phyloP scores from a whole-genome alignment of 2,888 invertebrate species.

The Diabrotica balteata region DNA sequence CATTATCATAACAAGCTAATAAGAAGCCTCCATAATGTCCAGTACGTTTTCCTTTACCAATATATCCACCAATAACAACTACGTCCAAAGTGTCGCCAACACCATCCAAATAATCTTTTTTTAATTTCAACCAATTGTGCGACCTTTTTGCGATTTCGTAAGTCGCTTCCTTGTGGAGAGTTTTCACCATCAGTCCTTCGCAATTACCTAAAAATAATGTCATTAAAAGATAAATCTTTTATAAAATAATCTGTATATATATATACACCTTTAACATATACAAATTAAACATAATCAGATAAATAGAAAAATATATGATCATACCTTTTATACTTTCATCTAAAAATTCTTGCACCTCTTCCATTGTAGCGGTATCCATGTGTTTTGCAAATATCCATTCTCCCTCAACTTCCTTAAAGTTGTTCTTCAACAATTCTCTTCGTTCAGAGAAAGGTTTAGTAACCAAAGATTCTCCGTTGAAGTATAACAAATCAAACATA shows the following conservation, averaged over 20 bases:
- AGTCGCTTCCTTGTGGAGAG: constrained; percentile 84
- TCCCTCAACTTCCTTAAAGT: constrained; percentile 77
- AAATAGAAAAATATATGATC: no score
- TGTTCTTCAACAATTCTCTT: constrained; percentile 72
- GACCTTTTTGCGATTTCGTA: constrained; percentile 98
- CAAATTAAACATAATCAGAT: no score
- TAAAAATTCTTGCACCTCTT: constrained; percentile 92
- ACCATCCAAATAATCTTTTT: constrained; percentile 97
- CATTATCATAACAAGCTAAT: constrained; percentile 89
- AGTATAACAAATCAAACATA: constrained; percentile 93
- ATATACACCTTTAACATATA: neutral
- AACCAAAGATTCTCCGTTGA: constrained; percentile 88
- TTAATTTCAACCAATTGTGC: constrained; percentile 93
- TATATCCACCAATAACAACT: constrained; percentile 94
- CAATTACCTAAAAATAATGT: constrained; percentile 75
- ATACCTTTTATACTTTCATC: constrained; percentile 90
- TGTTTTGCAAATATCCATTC: constrained; percentile 88
- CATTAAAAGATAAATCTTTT: neutral
- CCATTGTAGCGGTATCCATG: constrained; percentile 82
- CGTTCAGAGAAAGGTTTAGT: constrained; percentile 77
- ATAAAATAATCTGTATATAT: neutral
- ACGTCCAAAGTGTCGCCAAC: constrained; percentile 96
- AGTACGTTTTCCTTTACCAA: constrained; percentile 91
- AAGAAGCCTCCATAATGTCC: constrained; percentile 95
- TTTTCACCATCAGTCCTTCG: constrained; percentile 99